These are phyloP conservation scores for Urocyon cinereoargenteus DNA, from an alignment of 2,797 vertebrate genomes.

Conservation along the genomic window DNA sequence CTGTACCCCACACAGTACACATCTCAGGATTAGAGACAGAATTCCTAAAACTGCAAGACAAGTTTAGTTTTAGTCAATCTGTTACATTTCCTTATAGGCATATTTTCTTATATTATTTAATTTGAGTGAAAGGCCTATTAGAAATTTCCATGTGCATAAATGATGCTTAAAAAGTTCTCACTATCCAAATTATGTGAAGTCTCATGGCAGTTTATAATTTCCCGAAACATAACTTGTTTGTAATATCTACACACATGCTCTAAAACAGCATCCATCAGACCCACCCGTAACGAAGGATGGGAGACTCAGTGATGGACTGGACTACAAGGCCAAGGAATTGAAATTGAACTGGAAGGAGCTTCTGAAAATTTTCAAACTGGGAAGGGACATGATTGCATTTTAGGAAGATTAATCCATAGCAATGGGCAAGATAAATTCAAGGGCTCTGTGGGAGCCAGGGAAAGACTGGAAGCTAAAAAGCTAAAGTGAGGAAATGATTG, in stretches of 20 bases:
- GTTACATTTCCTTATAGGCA: slow-evolving; percentile 49
- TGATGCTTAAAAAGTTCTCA: neutral
- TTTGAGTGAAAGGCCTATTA: slow-evolving; percentile 38
- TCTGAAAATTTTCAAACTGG: neutral
- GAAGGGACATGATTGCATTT: neutral
- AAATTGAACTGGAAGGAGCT: neutral
- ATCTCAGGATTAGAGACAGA: neutral
- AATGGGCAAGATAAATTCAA: neutral
- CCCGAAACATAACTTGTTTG: slow-evolving; percentile 38
- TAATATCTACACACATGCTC: neutral
- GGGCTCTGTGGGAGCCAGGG: neutral
- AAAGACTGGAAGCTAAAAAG: neutral
- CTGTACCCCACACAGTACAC: neutral
- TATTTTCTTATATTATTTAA: slow-evolving; percentile 34
- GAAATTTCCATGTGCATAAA: slow-evolving; percentile 24
- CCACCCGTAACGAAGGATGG: neutral
- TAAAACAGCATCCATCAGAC: slow-evolving; percentile 4
- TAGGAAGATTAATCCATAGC: neutral
- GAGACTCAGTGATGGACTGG: neutral
- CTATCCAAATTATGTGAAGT: neutral
- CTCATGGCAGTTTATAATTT: slow-evolving; percentile 1
- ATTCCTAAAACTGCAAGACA: slow-evolving; percentile 37
- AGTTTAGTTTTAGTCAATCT: slow-evolving; percentile 43
- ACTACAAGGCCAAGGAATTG: neutral
- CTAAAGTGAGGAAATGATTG: neutral